Base-by-base conservation (phyloP, 2,113 vertebrate genomes). In the Cheilinus undulatus region DNA sequence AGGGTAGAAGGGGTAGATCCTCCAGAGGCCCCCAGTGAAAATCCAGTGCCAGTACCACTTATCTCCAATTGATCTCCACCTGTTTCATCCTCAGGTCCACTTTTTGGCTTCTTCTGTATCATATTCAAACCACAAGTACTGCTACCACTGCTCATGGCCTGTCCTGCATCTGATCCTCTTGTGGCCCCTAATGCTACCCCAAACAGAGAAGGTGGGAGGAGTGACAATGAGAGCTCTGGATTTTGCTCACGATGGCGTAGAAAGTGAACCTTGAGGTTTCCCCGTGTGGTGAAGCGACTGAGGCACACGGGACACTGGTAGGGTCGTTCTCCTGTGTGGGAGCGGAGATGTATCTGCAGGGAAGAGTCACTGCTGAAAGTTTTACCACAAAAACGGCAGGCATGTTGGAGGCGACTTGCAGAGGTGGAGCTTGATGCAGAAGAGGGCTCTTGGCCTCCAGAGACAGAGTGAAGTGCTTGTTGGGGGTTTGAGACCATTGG, bases 201-300 rank as follows among this genome's bases (percentile, higher is more conserved):
- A 76, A 88, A 94, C 52, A 94, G 80, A 65, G 93, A 94, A 12
- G 93, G 93, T n/a, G 96, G 96, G 52, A 97, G 93, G 17, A 96
- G 96, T 52, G 96, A 97, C 86, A 98, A 96, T 20, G 96, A 96
- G 26, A 97, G 94, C 19, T 97, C 96, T 0, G 96, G 97, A 69
- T 96, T 96, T 78, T 96, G 96, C 72, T 97, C 96, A 2, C 96
- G 93, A 63, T 98, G 97, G 3, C 96, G 94, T 45, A 97, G 93
- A 74, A 97, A 97, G 65, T 98, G 97, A 7, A 97, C 96, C 82
- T 98, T 98, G 15, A 97, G 93, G 86, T 98, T 98, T 22, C 97
- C 97, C 0, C 96, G 89, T 7, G 96, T 98, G 71, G 97, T 97
- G 84, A 98, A 98, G 26, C 97, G 96, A 74, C 96, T 97, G 43